phyloP scores from a whole-genome alignment of 92 coral and sea anemone genomes.

The Paramuricea clavata region DNA sequence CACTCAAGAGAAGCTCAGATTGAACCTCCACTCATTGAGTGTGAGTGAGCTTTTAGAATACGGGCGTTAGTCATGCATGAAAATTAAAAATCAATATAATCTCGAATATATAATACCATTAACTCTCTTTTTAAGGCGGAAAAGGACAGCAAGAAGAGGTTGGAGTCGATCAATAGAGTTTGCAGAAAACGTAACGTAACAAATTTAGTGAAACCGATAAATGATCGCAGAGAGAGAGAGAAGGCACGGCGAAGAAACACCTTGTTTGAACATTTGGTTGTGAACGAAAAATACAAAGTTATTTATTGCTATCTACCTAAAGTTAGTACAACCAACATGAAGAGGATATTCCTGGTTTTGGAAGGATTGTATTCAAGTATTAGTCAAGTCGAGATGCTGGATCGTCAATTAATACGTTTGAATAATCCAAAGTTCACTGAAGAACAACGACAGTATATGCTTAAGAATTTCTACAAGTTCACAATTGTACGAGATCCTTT shows the following conservation, averaged over 20 bases:
- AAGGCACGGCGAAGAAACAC: not conserved
- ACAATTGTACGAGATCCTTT: slow-evolving; percentile 49
- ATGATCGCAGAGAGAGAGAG: not conserved
- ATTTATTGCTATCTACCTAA: slow-evolving; percentile 52
- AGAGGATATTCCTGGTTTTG: slow-evolving; percentile 32
- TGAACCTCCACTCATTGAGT: no score
- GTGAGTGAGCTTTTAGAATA: no score
- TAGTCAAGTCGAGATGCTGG: not conserved
- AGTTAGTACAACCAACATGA: slow-evolving; percentile 35
- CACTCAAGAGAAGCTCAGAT: no score
- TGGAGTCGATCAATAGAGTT: not conserved
- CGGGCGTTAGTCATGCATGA: no score
- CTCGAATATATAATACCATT: not conserved
- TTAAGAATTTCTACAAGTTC: slow-evolving; percentile 50
- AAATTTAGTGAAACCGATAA: not conserved
- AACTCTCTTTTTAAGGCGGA: not conserved
- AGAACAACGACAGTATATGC: not conserved
- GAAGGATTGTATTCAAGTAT: slow-evolving; percentile 17
- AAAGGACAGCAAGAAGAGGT: not conserved
- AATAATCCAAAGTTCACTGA: not conserved
- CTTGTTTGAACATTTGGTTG: slow-evolving; percentile 15
- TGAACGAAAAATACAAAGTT: slow-evolving; percentile 48
- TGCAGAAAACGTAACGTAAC: not conserved
- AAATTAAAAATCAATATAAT: not conserved
- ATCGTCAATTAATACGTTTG: not conserved